A percentile compares a stretch with the other conserved stretches of the same genome.
These are phyloP conservation scores for Grammomys dolichurus DNA, from an alignment of 2,113 vertebrate genomes.

Conservation along the genomic window DNA sequence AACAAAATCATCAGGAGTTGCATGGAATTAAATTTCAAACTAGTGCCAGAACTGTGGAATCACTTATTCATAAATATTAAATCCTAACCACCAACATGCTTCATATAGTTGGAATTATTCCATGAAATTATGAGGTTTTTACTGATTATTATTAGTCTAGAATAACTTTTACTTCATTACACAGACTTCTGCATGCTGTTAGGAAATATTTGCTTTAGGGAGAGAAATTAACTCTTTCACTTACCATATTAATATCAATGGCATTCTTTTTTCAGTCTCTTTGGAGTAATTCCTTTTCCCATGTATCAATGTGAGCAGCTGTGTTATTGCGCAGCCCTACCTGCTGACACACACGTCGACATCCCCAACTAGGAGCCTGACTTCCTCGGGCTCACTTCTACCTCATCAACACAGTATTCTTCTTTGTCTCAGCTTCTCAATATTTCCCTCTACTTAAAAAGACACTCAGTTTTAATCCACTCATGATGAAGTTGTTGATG, in stretches of 20 bases:
- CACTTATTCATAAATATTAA: constrained; percentile 53
- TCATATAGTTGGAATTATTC: constrained; percentile 43
- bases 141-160: constrained; percentile 51
- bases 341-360: neutral
- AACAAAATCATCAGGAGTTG: constrained; percentile 68
- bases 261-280: neutral
- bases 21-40: constrained; percentile 70
- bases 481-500: neutral
- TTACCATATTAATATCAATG: neutral
- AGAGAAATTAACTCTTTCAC: constrained; percentile 41
- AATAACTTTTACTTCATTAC: constrained; percentile 59
- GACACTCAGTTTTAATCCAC: neutral
- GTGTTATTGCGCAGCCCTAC: neutral
- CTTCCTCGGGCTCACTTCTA: neutral
- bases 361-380: neutral
- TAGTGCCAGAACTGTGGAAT: constrained; percentile 28
- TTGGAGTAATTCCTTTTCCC: neutral
- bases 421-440: neutral
- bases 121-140: constrained; percentile 54
- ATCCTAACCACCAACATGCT: constrained; percentile 39
- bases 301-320: neutral
- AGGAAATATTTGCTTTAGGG: constrained; percentile 37
- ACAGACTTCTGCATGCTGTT: neutral
- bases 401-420: neutral
- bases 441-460: neutral